Percentiles rank a stretch among this genome's conserved stretches.
phyloP scores from a whole-genome alignment of 2,888 invertebrate genomes.

The Sisyra nigra region DNA sequence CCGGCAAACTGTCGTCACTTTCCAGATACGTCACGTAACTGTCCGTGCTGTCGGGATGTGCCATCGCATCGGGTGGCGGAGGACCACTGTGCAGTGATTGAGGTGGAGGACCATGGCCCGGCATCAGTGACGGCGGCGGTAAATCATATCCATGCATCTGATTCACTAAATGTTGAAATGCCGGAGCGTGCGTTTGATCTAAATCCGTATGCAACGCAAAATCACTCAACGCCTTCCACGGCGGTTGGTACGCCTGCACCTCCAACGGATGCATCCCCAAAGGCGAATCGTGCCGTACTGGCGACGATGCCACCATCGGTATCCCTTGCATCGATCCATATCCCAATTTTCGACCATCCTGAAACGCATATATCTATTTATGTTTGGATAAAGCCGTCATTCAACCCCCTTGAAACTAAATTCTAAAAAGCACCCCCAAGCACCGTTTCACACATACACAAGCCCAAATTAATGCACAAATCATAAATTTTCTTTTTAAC shows the following conservation, averaged over 20 bases:
- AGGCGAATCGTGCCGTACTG: conserved; percentile 78
- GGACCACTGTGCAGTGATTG: conserved; percentile 22
- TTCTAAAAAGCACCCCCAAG: too few species aligned
- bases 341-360: conserved; percentile 90
- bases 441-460: too few species aligned
- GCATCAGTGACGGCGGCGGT: conserved; percentile 29
- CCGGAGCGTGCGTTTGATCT: conserved; percentile 65
- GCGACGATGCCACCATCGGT: conserved; percentile 93
- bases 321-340: conserved; percentile 94
- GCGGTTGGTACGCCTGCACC: conserved; percentile 86
- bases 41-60: conserved; percentile 69
- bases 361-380: conserved; percentile 17
- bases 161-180: conserved; percentile 91
- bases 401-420: too few species aligned
- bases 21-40: conserved; percentile 88
- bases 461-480: too few species aligned
- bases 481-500: neutral
- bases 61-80: conserved; percentile 40
- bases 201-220: conserved; percentile 91
- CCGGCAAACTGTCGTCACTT: conserved; percentile 67
- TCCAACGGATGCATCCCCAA: conserved; percentile 77
- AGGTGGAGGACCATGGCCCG: conserved; percentile 34
- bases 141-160: conserved; percentile 89
- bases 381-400: too few species aligned
- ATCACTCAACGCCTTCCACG: conserved; percentile 93